These are phyloP conservation scores for Rhodeus uyekii DNA, from an alignment of 2,797 vertebrate species.

Conservation along the genomic window DNA sequence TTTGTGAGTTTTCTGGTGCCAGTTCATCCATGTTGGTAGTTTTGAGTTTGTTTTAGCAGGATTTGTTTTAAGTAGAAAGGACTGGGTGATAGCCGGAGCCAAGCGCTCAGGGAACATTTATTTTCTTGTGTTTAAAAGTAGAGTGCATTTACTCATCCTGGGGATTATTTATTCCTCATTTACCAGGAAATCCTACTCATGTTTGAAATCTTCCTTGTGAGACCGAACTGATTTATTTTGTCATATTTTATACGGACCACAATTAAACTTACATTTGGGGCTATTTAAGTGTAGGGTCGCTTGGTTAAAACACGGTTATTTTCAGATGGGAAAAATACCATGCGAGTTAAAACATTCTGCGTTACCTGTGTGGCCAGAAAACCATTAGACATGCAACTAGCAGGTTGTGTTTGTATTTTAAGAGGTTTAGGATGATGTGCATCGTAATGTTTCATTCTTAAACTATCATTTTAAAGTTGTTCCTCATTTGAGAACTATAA, in stretches of 20 bases:
- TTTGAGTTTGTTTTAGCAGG: constrained; percentile 58
- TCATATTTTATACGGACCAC: constrained; percentile 53
- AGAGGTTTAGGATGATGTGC: not conserved
- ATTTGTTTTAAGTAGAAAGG: constrained; percentile 59
- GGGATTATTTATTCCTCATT: constrained; percentile 62
- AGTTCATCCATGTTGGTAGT: constrained; percentile 56
- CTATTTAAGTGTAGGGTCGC: constrained; percentile 23
- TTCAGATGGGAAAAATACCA: constrained; percentile 23
- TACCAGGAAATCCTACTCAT: constrained; percentile 55
- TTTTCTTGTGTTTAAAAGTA: constrained; percentile 62
- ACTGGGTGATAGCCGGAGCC: constrained; percentile 53
- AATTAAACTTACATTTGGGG: constrained; percentile 51
- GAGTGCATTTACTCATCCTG: constrained; percentile 58
- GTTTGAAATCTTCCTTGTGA: constrained; percentile 53
- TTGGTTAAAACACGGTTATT: constrained; percentile 23
- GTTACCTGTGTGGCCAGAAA: constrained; percentile 8
- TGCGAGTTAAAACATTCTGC: not conserved
- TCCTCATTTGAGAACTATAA: too few relatives aligned
- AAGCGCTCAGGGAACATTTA: constrained; percentile 57
- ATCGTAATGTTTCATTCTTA: not conserved
- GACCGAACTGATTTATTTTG: constrained; percentile 54
- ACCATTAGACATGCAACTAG: not conserved
- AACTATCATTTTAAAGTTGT: not conserved
- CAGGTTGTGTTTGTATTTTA: not conserved
- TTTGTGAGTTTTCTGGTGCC: constrained; percentile 51